phyloP scores from a whole-genome alignment of 2,888 invertebrate species.

The Dysmachus trigonus region DNA sequence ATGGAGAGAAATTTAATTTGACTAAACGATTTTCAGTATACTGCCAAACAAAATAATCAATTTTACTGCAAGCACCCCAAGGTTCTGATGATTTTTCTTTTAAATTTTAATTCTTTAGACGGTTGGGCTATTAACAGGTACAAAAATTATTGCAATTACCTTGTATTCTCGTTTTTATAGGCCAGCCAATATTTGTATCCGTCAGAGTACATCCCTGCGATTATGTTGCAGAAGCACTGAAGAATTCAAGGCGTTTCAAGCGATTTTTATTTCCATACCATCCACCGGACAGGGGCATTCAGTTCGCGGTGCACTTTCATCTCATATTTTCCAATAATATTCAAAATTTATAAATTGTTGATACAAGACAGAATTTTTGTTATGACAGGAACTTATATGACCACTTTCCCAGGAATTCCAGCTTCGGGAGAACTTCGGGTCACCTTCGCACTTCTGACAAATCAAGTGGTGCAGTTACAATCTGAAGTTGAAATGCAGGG shows the following conservation, averaged over 20 bases:
- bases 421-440: not conserved
- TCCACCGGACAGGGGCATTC: not conserved
- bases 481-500: not conserved
- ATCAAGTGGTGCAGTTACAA: not conserved
- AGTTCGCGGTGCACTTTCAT: not conserved
- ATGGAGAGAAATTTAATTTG: no score
- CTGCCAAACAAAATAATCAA: no score
- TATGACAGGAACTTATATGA: constrained; percentile 1
- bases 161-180: constrained; percentile 53
- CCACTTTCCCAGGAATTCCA: not conserved
- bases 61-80: no score
- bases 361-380: not conserved
- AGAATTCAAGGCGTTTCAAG: not conserved
- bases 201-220: constrained; percentile 52
- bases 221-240: not conserved
- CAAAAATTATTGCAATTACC: constrained; percentile 46
- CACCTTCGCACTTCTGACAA: not conserved
- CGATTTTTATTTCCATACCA: not conserved
- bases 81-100: not conserved
- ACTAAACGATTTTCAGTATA: no score
- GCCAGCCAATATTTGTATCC: constrained; percentile 56
- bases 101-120: not conserved
- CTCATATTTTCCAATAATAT: not conserved
- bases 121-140: not conserved
- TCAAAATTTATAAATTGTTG: not conserved